Conservation (phyloP, 2,888 invertebrate species). For the Phymatocera aterrima region DNA sequence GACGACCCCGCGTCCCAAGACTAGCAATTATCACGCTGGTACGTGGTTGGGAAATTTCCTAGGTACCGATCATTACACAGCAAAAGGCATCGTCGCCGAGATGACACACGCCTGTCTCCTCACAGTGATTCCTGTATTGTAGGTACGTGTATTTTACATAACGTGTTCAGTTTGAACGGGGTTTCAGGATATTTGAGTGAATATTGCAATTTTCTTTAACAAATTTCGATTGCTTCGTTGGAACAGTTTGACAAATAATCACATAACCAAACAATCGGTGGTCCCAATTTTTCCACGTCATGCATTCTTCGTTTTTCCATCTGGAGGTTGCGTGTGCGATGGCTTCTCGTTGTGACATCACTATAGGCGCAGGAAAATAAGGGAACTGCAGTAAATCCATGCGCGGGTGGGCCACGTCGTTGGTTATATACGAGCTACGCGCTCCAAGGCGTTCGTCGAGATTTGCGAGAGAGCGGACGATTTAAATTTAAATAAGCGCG, state of each 20-base stretch:
- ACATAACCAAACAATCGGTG: no score
- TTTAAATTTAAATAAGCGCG: slow-evolving; percentile 70
- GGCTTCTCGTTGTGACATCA: not conserved
- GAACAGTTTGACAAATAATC: no score
- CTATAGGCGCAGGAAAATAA: not conserved
- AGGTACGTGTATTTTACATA: not conserved
- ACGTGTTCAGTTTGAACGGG: not conserved
- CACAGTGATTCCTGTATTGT: not conserved
- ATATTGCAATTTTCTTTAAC: not conserved
- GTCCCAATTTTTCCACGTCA: not conserved
- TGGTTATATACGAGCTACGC: slow-evolving; percentile 32
- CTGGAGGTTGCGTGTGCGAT: no score
- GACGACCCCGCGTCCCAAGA: slow-evolving; percentile 50
- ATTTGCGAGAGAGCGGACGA: slow-evolving; percentile 56
- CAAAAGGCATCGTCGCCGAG: slow-evolving; percentile 17
- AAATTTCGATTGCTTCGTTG: not conserved
- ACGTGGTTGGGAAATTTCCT: slow-evolving; percentile 64
- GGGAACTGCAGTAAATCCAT: slow-evolving; percentile 4
- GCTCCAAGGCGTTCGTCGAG: slow-evolving; percentile 17
- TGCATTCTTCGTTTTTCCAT: no score
- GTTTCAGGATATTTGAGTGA: not conserved
- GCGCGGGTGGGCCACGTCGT: slow-evolving; percentile 20
- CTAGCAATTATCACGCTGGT: slow-evolving; percentile 64
- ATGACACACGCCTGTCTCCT: slow-evolving; percentile 30
- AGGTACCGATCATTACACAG: slow-evolving; percentile 45